Conservation (phyloP, 2,797 vertebrate genomes). For the Acipenser transmontanus region DNA sequence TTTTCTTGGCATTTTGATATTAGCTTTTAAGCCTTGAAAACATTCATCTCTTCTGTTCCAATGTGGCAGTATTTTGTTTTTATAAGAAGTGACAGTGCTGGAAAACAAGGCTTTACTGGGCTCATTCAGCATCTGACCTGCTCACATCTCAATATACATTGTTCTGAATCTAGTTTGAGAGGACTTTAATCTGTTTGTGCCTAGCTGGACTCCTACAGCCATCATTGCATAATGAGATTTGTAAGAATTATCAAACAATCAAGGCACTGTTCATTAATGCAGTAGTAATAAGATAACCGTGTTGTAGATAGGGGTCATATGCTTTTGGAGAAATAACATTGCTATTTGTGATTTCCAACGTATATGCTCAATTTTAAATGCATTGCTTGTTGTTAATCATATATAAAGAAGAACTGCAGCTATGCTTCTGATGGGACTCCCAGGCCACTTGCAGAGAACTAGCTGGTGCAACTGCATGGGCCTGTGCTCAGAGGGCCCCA, state of each 20-base stretch:
- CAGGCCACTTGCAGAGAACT: too few relatives aligned
- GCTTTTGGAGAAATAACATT: not conserved
- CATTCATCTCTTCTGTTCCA: conserved; percentile 22
- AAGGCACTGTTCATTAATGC: conserved; percentile 24
- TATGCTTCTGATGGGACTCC: too few relatives aligned
- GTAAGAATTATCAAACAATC: conserved; percentile 55
- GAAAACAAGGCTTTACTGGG: not conserved
- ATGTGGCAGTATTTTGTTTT: conserved; percentile 25
- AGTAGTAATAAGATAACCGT: not conserved
- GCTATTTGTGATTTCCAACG: too few relatives aligned
- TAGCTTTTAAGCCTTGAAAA: conserved; percentile 4
- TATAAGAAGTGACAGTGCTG: not conserved
- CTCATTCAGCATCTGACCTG: conserved; percentile 7
- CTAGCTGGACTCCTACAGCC: conserved; percentile 37
- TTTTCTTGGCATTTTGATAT: conserved; percentile 20
- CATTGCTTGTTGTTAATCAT: too few relatives aligned
- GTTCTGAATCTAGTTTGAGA: conserved; percentile 36
- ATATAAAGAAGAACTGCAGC: too few relatives aligned
- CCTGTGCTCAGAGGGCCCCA: too few relatives aligned
- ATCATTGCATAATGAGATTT: conserved; percentile 52
- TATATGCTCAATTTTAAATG: too few relatives aligned
- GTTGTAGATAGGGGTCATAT: not conserved
- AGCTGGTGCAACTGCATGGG: too few relatives aligned
- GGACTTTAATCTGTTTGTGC: conserved; percentile 28
- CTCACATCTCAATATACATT: conserved; percentile 13